Evolutionary conservation across 1,140 invertebrate genomes (phyloP), one percentile per base, ranked within the genome.

Genomic region (Cyclina sinensis): DNA sequence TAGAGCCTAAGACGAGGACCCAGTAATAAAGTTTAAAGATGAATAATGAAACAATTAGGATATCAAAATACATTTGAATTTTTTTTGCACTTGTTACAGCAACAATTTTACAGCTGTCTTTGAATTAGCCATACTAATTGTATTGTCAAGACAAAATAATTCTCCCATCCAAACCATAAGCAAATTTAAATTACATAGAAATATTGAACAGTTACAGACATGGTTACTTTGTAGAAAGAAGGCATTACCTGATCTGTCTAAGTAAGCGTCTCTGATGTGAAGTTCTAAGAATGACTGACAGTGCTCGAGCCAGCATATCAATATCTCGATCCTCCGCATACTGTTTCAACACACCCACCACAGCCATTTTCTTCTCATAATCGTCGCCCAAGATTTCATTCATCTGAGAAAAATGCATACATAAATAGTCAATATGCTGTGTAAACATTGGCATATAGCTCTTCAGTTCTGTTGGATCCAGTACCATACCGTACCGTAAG

Each of bases 301-400:
- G 85, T 18, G 94, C 92, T 30, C 91, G 65, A 62, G 92, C 92
- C 37, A 95, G 88, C 48, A 92, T 93, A n/a, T 93, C 90, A 3
- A 95, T 89, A 73, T 95, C 92, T 43, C 95, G 39, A 84, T 95
- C 93, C 79, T 95, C 94, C 14, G 95, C 94, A 89, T 95, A 95
- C 83, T 95, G 93, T 83, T 95, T 95, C 84, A 95, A 70, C 21
- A 95, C 91, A 46, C 92, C 92, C 24, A 95, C 94, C 14, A 95
- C 87, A 3, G 94, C 93, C 94, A 95, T 95, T 80, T 95, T 95
- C 73, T 94, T 95, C 82, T 94, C 93, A 68, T 94, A 94, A 88
- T 95, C 93, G 48, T 92, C 90, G 0, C 94, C 94, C 32, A 95
- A 89, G 37, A 94, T 90, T 37, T 92, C 91, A 76, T 94, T 95